A percentile compares a stretch with the other conserved stretches of the same genome.
Conservation (phyloP, 1,140 invertebrate genomes). For the Atopsyche davidsoni region DNA sequence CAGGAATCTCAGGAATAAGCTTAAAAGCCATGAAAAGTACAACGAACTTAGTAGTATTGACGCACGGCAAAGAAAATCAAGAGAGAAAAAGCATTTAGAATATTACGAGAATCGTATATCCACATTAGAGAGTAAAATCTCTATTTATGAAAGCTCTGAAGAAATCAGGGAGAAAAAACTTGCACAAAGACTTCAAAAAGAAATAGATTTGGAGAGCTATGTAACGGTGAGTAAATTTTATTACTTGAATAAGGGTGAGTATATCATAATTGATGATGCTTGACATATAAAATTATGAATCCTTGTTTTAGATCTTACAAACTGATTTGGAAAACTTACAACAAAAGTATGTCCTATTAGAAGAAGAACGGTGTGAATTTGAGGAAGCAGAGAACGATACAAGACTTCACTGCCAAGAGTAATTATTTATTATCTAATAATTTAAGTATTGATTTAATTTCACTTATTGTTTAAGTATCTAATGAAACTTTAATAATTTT, state of each 20-base stretch:
- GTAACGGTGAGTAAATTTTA: constrained; percentile 36
- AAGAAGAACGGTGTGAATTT: constrained; percentile 60
- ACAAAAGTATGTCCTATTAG: constrained; percentile 53
- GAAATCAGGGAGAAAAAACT: constrained; percentile 52
- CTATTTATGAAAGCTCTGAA: constrained; percentile 54
- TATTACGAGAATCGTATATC: constrained; percentile 55
- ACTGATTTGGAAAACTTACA: constrained; percentile 49
- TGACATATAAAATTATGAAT: neutral
- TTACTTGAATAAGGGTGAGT: neutral
- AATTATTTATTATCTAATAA: constrained; percentile 30
- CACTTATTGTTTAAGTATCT: constrained; percentile 4
- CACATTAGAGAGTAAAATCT: constrained; percentile 52
- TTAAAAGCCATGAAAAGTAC: constrained; percentile 6
- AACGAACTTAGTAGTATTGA: constrained; percentile 10
- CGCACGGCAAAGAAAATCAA: constrained; percentile 18
- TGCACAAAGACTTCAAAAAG: constrained; percentile 52
- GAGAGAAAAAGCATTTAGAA: constrained; percentile 44
- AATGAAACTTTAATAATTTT: constrained; percentile 1
- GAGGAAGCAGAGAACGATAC: constrained; percentile 66
- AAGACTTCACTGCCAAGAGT: constrained; percentile 57
- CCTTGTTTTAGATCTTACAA: constrained; percentile 47
- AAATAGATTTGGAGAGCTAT: constrained; percentile 49
- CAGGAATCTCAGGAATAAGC: constrained; percentile 40
- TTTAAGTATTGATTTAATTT: neutral
- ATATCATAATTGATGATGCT: neutral